These are phyloP conservation scores for Tetheella fluctuosa DNA, from an alignment of 2,888 invertebrate species.

Conservation along the genomic window DNA sequence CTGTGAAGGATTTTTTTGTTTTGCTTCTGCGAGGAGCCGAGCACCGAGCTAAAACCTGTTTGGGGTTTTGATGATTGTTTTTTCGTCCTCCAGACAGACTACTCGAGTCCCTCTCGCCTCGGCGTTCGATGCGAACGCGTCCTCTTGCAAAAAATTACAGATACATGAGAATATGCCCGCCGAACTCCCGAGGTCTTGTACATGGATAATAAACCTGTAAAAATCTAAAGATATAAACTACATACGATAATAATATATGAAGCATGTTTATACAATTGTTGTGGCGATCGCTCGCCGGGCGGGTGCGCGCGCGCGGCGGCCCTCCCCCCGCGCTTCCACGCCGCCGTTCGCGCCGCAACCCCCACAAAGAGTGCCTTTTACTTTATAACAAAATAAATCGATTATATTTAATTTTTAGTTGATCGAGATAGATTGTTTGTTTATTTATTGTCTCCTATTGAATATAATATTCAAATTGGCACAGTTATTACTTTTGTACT, in stretches of 20 bases:
- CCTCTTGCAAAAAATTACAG: conserved; percentile 66
- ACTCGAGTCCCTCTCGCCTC: conserved; percentile 53
- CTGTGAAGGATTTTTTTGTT: conserved; percentile 69
- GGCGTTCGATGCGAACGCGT: conserved; percentile 53
- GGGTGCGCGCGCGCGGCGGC: conserved; percentile 44
- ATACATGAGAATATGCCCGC: conserved; percentile 60
- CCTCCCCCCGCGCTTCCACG: conserved; percentile 64
- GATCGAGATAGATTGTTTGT: conserved; percentile 80
- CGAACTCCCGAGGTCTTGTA: conserved; percentile 68
- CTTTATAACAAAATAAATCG: conserved; percentile 76
- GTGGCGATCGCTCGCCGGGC: conserved; percentile 42
- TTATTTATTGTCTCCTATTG: conserved; percentile 82
- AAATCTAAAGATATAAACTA: conserved; percentile 55
- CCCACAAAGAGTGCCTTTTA: conserved; percentile 76
- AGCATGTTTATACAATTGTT: conserved; percentile 54
- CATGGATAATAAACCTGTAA: conserved; percentile 58
- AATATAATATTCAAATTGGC: conserved; percentile 81
- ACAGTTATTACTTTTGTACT: conserved; percentile 82
- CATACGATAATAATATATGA: conserved; percentile 55
- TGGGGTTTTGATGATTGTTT: conserved; percentile 76
- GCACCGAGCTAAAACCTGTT: conserved; percentile 72
- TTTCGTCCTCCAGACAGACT: conserved; percentile 66
- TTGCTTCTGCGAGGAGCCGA: conserved; percentile 72
- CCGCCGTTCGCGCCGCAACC: conserved; percentile 51
- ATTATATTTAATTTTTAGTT: conserved; percentile 83